Evolutionary conservation across 1,140 invertebrate species (phyloP).

Genomic region (Myzus persicae): DNA sequence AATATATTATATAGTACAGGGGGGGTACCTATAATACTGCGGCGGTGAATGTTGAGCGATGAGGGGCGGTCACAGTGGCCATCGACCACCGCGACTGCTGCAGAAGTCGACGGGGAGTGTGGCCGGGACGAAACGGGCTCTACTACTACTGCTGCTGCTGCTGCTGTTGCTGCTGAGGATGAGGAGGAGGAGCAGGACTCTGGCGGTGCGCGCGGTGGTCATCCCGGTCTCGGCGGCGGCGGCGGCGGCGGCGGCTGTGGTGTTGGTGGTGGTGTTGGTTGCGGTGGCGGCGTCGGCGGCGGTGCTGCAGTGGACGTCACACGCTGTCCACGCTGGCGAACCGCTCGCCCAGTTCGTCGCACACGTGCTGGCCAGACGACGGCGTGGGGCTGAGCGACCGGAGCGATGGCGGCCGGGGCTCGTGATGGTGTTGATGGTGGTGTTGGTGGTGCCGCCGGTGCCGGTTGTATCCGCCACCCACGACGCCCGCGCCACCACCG

Average conservation of each 20-base stretch:
- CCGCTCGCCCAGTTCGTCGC: slow-evolving; percentile 68
- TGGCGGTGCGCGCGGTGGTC: not conserved
- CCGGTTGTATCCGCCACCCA: slow-evolving; percentile 42
- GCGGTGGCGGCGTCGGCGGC: slow-evolving; percentile 56
- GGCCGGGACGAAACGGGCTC: not conserved
- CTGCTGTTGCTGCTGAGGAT: not conserved
- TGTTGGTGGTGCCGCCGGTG: slow-evolving; percentile 49
- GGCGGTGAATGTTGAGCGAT: slow-evolving; percentile 6
- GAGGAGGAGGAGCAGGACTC: not conserved
- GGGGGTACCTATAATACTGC: slow-evolving; percentile 1
- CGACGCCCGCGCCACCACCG: slow-evolving; percentile 63
- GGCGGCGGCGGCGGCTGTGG: not conserved
- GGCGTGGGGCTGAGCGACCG: slow-evolving; percentile 55
- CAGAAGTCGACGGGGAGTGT: not conserved
- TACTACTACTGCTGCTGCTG: not conserved
- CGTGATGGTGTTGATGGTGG: slow-evolving; percentile 63
- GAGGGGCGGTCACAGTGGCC: not conserved
- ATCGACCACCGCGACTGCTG: not conserved
- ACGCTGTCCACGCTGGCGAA: slow-evolving; percentile 69
- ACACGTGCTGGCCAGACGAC: slow-evolving; percentile 64
- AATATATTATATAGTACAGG: not conserved
- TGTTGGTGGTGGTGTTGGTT: not conserved
- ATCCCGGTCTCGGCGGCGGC: not conserved
- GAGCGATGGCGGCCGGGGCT: slow-evolving; percentile 61
- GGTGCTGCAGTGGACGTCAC: slow-evolving; percentile 64